Evolutionary conservation across 2,888 invertebrate species (phyloP).

Genomic region (Brenthis hecate): DNA sequence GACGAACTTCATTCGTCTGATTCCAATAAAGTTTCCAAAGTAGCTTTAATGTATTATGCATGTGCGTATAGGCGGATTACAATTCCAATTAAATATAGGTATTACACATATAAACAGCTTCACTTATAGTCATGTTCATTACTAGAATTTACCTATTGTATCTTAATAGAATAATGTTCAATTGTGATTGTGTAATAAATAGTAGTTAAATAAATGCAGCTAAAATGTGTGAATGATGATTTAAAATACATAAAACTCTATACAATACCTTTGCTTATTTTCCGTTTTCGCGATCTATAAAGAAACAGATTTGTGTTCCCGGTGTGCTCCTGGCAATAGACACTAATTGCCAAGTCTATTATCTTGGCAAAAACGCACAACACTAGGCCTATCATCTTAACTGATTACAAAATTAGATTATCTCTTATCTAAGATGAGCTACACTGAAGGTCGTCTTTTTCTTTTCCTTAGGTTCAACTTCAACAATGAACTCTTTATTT

Average conservation of each 20-base stretch:
- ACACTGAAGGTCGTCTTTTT: conserved; percentile 52
- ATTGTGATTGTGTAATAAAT: too few relatives aligned
- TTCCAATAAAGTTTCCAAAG: too few relatives aligned
- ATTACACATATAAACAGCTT: too few relatives aligned
- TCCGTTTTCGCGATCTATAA: conserved; percentile 47
- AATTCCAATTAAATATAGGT: too few relatives aligned
- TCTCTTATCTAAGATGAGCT: conserved; percentile 36
- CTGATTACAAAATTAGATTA: conserved; percentile 33
- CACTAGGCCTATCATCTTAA: conserved; percentile 67
- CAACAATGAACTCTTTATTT: conserved; percentile 33
- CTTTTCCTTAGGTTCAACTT: conserved; percentile 53
- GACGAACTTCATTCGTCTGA: too few relatives aligned
- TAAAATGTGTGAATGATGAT: background rate
- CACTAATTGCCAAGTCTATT: conserved; percentile 55
- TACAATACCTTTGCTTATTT: conserved; percentile 45
- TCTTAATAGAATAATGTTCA: too few relatives aligned
- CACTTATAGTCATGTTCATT: too few relatives aligned
- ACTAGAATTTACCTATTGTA: too few relatives aligned
- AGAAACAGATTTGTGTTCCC: conserved; percentile 20
- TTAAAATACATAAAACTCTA: conserved; percentile 1
- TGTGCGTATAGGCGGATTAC: too few relatives aligned
- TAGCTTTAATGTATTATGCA: too few relatives aligned
- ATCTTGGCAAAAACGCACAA: conserved; percentile 64
- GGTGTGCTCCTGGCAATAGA: conserved; percentile 38
- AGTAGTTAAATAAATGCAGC: too few relatives aligned